Base-by-base conservation (phyloP, 1,140 invertebrate species). In the Rhyzopertha dominica region DNA sequence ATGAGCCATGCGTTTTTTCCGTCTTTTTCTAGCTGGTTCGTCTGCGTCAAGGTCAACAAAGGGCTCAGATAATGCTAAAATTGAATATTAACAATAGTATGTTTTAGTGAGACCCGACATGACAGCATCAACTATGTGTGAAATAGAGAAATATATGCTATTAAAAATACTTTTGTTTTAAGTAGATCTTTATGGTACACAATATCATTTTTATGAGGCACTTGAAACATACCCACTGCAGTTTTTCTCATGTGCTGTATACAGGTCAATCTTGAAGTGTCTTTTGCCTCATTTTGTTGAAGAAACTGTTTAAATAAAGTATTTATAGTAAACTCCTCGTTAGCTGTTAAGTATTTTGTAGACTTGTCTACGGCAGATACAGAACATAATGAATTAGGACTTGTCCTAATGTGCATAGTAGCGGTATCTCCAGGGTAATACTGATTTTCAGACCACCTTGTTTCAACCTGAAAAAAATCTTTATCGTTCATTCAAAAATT, bases 351-450 rank as follows among this genome's bases (percentile, higher is more conserved):
- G 13, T 49, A 72, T 30, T 67, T 68, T 0, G 75, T 73, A 30
- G 78, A 76, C 47, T 75, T 75, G 60, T 83, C 81, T 0, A 80
- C 69, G 0, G 73, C 73, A 1, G 77, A 76, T 10, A 81, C 51
- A 14, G 74, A 74, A 54, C 81, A 82, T 0, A 79, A 49, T 0
- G 79, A 80, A 23, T 66, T 67, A 0, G 75, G 70, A 0, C 66
- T 63, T 2, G 78, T 72, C 44, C 73, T 66, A 0, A 83, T 49
- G 14, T 67, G 62, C 4, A 81, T 56, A 5, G 62, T 65, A 3
- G 73, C 71, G 2, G 62, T 46, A 2, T 62, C 66, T 2, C 79
- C 79, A 0, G 80, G 80, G 29, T 62, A 49, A 5, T 56, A 31
- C 5, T 46, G 50, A 12, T 40, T 39, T 24, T 58, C 25, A 5